Conservation (phyloP, 2,113 vertebrate species). For the Mormoops blainvillei region DNA sequence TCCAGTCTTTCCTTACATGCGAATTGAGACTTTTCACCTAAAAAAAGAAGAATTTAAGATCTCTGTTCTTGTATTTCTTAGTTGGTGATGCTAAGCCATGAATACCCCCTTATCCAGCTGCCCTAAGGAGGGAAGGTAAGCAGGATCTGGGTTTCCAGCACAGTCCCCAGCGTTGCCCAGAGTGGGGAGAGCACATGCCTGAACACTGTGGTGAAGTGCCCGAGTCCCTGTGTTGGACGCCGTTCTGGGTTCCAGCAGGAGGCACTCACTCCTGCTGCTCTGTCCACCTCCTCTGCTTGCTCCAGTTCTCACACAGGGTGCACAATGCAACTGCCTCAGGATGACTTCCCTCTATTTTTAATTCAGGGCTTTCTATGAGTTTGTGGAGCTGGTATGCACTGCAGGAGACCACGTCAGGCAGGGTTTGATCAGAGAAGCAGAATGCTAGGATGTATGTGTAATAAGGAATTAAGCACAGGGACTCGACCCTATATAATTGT, state of each 20-base stretch:
- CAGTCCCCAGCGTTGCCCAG: not conserved
- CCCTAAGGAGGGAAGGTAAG: not conserved
- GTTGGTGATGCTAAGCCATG: not conserved
- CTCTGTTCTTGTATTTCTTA: not conserved
- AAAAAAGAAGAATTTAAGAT: not conserved
- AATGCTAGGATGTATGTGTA: not conserved
- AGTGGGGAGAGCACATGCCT: not conserved
- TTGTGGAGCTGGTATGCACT: not conserved
- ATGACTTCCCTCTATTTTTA: no score
- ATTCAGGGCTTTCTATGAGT: not conserved
- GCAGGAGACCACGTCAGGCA: not conserved
- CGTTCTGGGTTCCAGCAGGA: not conserved
- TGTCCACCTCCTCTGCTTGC: not conserved
- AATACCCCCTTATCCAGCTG: not conserved
- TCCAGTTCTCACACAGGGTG: not conserved
- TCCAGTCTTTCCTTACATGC: not conserved
- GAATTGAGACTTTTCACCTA: not conserved
- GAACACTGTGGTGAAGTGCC: not conserved
- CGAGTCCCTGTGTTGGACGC: not conserved
- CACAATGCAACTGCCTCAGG: not conserved
- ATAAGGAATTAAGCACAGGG: not conserved
- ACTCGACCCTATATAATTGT: not conserved
- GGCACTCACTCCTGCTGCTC: not conserved
- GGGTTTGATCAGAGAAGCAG: not conserved
- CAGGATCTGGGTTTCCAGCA: not conserved